Evolutionary conservation across 2,797 vertebrate species (phyloP), one percentile per base, ranked within the genome.

Genomic region (Anabas testudineus): DNA sequence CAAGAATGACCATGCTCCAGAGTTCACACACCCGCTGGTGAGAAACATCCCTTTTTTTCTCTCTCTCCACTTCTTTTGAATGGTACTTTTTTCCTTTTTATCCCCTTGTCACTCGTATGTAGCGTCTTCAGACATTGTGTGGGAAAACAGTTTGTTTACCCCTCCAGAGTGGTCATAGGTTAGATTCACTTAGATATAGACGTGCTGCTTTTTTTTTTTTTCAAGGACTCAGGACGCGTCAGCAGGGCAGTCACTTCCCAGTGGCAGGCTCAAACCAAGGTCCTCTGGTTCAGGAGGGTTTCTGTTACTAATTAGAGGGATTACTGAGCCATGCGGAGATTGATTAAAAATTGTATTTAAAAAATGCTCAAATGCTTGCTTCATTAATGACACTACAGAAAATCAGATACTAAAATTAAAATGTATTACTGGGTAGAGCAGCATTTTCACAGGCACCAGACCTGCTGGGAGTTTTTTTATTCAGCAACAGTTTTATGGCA

Each of bases 1-100:
- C 92, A 97, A 97, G 87, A 99, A 99, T 0, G 98, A 99, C 79
- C 97, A 99, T 15, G 95, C 97, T 0, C 98, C 98, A 0, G 97
- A 97, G 86, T 99, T 99, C 90, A 99, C 97, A 53, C 96, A 95
- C 88, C 91, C 92, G 2, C 87, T 90, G 92, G 88, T 91, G 85
- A 90, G 90, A 76, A 66, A 61, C 24, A 21, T 16, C 2, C 1
- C 7, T 2, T 36, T 36, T 32, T 26, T 32, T 19, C 28, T 39
- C 14, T 19, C 28, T 39, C 14, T 53, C 30, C 19, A 1, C 36
- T 67, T 52, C 49, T 18, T 24, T 37, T 64, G 21, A 74, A 48
- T 1, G 2, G 5, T 56, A 10, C 2, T 3, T 45, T n/a, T 52
- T 42, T 42, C 0, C 21, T 39, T 21, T 43, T 5, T 2, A 19